A percentile compares a stretch with the other conserved stretches of the same genome.
Conservation (phyloP, 2,888 invertebrate genomes). For the Oxycera nigricornis region DNA sequence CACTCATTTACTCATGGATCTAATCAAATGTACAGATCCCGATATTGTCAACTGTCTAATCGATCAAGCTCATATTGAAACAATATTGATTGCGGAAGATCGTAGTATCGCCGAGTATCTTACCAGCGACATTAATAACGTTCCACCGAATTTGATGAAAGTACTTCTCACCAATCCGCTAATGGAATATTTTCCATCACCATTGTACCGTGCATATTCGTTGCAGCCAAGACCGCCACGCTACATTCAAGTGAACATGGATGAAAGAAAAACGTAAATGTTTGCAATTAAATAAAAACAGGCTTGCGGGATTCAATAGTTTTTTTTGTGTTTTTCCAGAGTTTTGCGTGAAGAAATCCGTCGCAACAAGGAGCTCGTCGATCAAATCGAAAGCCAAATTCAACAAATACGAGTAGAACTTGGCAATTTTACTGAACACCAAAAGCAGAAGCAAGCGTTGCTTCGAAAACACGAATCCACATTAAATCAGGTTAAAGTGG, state of each 20-base stretch:
- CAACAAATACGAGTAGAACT: constrained; percentile 47
- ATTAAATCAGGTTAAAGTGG: constrained; percentile 48
- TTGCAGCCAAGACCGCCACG: constrained; percentile 65
- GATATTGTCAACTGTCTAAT: constrained; percentile 85
- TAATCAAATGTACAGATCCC: constrained; percentile 76
- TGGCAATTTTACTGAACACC: constrained; percentile 48
- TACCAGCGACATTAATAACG: constrained; percentile 69
- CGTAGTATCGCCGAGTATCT: constrained; percentile 72
- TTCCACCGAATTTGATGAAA: constrained; percentile 72
- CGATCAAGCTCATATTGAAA: constrained; percentile 78
- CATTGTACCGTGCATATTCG: constrained; percentile 78
- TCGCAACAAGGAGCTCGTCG: constrained; percentile 37
- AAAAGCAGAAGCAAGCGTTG: constrained; percentile 46
- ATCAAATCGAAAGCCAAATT: constrained; percentile 46
- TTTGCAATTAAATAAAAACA: constrained; percentile 48
- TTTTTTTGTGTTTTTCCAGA: constrained; percentile 42
- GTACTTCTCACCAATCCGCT: constrained; percentile 70
- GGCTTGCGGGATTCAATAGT: not conserved
- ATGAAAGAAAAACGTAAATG: constrained; percentile 64
- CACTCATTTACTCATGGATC: constrained; percentile 67
- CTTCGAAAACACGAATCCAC: constrained; percentile 47
- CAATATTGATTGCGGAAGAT: constrained; percentile 72
- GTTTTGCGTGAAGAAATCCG: constrained; percentile 48
- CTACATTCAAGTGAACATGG: constrained; percentile 72
- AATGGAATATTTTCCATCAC: constrained; percentile 76